Evolutionary conservation across 2,888 invertebrate genomes (phyloP).

Genomic region (Synanthedon andrenaeformis): DNA sequence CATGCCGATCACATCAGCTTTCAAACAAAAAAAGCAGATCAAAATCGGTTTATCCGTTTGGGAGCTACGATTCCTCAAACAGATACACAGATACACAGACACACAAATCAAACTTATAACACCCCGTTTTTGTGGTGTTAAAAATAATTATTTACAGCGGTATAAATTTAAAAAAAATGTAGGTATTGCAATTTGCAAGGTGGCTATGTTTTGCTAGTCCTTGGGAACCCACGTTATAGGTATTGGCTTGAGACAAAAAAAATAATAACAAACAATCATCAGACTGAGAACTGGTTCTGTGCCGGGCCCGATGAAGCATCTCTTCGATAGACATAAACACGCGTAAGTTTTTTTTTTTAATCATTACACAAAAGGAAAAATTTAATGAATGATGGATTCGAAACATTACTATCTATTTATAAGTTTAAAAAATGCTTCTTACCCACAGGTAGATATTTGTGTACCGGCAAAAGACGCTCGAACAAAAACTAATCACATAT

Average conservation of each 20-base stretch:
- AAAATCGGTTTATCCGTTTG: no score
- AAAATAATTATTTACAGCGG: no score
- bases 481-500: constrained; percentile 22
- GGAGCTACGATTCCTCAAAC: no score
- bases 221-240: background rate
- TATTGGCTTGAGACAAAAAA: constrained; percentile 23
- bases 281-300: constrained; percentile 50
- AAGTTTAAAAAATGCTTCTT: constrained; percentile 33
- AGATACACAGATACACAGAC: no score
- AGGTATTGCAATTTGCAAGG: background rate
- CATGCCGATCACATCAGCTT: no score
- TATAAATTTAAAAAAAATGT: no score
- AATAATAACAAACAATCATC: constrained; percentile 62
- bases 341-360: constrained; percentile 40
- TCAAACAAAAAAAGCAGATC: no score
- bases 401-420: background rate
- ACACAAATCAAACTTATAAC: no score
- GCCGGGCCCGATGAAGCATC: constrained; percentile 33
- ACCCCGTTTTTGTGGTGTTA: no score
- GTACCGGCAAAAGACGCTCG: constrained; percentile 35
- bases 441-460: constrained; percentile 56
- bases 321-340: constrained; percentile 34
- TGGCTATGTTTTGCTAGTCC: background rate
- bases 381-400: constrained; percentile 16
- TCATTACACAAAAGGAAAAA: constrained; percentile 23